Evolutionary conservation across 1,140 invertebrate species (phyloP), one percentile per base, ranked within the genome.

Genomic region (Melitaea cinxia): DNA sequence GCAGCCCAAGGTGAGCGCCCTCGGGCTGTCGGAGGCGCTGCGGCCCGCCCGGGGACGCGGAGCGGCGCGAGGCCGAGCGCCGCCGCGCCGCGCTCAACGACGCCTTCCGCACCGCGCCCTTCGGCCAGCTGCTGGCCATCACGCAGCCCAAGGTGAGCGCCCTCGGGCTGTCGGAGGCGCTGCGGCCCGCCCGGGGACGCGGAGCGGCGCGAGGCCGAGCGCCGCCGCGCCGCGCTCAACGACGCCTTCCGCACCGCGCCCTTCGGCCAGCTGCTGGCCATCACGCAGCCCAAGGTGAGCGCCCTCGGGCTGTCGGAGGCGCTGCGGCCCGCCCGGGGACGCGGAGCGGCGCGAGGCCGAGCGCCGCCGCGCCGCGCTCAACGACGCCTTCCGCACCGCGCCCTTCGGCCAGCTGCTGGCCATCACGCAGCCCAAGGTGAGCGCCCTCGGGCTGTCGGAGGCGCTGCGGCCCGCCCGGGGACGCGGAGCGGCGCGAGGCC

Each of bases 131-230:
- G 93, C 94, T 69, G 12, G 92, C 93, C 74, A 93, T 95, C 60
- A 42, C 79, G 35, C 50, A 63, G 2, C 85, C 15, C 14, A 85
- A 78, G 95, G 96, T 82, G 93, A 97, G 56, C 97, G 96, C 26
- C 96, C 97, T 75, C 96, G 97, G 81, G 96, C 96, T 47, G 94
- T 98, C 92, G 97, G 98, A 77, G 94, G 95, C 77, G 95, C 98
- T 28, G 91, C 98, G 53, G 94, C 57, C 96, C 96, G 72, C 94
- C 94, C 5, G 92, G 92, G 12, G 96, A 97, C 73, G 93, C 93
- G 5, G 92, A 94, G 61, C 93, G 94, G 52, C 92, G 94, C 60
- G 93, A 94, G 24, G 94, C 95, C 75, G 94, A 96, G 74, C 95
- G 97, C 60, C 93, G 94, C 61, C 92, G 94, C 73, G 92, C 93